Conservation (phyloP, 1,140 invertebrate genomes). For the Lerema accius region DNA sequence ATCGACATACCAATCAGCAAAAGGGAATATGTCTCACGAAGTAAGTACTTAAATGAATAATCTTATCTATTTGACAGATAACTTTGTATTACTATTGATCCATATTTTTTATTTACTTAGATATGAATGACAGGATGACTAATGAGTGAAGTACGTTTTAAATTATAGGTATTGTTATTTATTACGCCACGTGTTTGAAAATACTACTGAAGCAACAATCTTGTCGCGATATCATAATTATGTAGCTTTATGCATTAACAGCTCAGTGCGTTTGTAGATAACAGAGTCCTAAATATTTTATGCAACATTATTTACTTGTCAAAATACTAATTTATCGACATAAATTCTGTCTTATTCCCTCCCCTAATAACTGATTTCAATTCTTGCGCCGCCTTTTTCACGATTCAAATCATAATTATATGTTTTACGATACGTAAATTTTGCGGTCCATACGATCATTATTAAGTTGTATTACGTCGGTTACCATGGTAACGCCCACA, state of each 20-base stretch:
- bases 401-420: conserved; percentile 68
- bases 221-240: too few relatives aligned
- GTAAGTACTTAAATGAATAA: conserved; percentile 13
- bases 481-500: conserved; percentile 68
- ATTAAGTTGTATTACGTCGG: conserved; percentile 71
- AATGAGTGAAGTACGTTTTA: too few relatives aligned
- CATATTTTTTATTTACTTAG: conserved; percentile 11
- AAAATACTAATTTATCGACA: conserved; percentile 37
- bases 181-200: too few relatives aligned
- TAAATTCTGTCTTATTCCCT: neutral
- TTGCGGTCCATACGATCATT: conserved; percentile 66
- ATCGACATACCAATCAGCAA: conserved; percentile 27
- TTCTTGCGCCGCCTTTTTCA: conserved; percentile 40
- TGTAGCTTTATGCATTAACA: too few relatives aligned
- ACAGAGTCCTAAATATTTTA: too few relatives aligned
- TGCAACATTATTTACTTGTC: too few relatives aligned
- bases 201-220: too few relatives aligned
- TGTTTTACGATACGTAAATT: conserved; percentile 73
- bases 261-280: neutral
- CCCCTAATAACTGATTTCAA: conserved; percentile 34
- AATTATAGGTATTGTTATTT: too few relatives aligned
- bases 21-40: conserved; percentile 6
- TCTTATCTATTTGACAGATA: conserved; percentile 9
- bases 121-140: neutral
- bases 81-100: neutral